Base-by-base conservation (phyloP, 2,797 vertebrate genomes). In the Periparus ater region DNA sequence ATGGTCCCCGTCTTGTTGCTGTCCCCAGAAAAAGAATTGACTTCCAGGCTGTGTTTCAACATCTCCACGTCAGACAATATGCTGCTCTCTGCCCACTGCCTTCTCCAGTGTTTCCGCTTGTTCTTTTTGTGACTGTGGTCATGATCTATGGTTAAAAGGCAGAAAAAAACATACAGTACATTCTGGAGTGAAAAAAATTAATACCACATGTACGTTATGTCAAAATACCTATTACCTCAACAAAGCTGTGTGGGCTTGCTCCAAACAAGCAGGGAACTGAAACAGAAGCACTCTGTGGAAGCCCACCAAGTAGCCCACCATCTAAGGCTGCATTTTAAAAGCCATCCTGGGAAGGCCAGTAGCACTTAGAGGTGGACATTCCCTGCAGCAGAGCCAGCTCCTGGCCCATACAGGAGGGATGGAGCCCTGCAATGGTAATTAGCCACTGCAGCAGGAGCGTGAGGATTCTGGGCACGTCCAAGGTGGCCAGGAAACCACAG, bases 11-110 rank as follows among this genome's bases (percentile, higher is more conserved):
- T 98, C 85, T 95, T 95, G 94, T 97, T 98, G 91, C 88, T 93
- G 65, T 95, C 95, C 40, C 83, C 96, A 92, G 98, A 96, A 81
- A 98, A 94, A 10, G 97, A 94, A 42, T 96, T 97, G n/a, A 91
- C 75, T 85, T 97, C 93, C 96, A 99, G 91, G 87, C 97, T 96
- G 11, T 96, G 96, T 60, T 96, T 98, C 93, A 99, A 96, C 15
- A 93, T 94, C 38, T 98, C 98, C 97, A 99, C 20, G 2, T 99
- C 98, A 25, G 96, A 98, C 50, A 98, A 96, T 51, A 98, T 94
- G 71, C 94, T 97, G 48, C 96, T 95, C 81, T 85, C 96, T 95
- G 79, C 92, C 96, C 89, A 94, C 82, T 96, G 94, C 34, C 91
- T 97, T 40, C 75, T 98, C 97, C 95, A 98, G 82, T 77, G 95